Percentiles rank a stretch among this genome's conserved stretches.
Conservation (phyloP, 2,797 vertebrate genomes). For the Champsocephalus gunnari region DNA sequence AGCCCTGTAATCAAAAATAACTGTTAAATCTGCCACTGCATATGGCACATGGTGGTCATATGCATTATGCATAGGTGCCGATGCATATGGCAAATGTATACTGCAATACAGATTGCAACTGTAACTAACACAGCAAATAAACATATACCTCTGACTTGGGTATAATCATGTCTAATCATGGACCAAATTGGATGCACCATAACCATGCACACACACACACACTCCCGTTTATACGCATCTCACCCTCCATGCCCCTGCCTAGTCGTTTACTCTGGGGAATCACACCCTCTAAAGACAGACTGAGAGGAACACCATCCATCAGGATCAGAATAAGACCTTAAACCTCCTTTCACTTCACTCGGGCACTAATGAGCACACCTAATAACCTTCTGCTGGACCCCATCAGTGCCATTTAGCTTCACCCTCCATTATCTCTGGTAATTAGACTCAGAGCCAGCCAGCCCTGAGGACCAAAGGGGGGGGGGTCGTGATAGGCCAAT, state of each 20-base stretch:
- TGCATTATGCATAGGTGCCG: background rate
- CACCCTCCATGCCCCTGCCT: slow-evolving; percentile 16
- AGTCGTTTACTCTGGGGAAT: slow-evolving; percentile 26
- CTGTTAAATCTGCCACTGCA: slow-evolving; percentile 6
- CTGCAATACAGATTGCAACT: slow-evolving; percentile 15
- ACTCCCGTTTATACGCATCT: slow-evolving; percentile 19
- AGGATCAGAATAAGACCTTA: slow-evolving; percentile 80
- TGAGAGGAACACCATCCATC: slow-evolving; percentile 67
- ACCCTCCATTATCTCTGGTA: slow-evolving; percentile 84
- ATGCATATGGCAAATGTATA: slow-evolving; percentile 15
- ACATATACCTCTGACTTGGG: slow-evolving; percentile 31
- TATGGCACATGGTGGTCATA: background rate
- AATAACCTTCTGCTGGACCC: slow-evolving; percentile 85
- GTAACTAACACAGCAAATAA: slow-evolving; percentile 38
- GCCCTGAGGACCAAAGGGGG: slow-evolving; percentile 67
- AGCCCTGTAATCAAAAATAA: slow-evolving; percentile 11
- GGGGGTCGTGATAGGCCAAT: slow-evolving; percentile 56
- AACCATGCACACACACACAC: background rate
- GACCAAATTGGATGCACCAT: slow-evolving; percentile 45
- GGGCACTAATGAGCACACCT: slow-evolving; percentile 82
- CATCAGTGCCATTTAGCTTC: slow-evolving; percentile 80
- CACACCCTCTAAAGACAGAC: slow-evolving; percentile 52
- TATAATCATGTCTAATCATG: slow-evolving; percentile 42
- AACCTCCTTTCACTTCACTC: slow-evolving; percentile 76
- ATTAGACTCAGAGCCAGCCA: slow-evolving; percentile 78